Conservation (phyloP, 2,113 vertebrate genomes). For the Neogobius melanostomus region DNA sequence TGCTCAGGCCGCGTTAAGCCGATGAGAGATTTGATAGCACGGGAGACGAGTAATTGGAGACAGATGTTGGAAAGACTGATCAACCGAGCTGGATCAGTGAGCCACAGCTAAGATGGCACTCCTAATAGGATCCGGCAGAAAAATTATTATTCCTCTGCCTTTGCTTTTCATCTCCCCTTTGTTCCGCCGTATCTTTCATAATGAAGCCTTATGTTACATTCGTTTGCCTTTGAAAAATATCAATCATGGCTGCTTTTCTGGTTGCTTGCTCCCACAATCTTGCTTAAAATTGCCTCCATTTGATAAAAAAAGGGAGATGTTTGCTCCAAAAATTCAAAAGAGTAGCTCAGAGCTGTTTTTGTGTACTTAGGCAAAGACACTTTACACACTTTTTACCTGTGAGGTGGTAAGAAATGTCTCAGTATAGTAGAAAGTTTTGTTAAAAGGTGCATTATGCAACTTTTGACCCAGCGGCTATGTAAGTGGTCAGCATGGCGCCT, state of each 20-base stretch:
- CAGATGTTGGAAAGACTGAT: slow-evolving; percentile 78
- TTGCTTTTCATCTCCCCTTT: slow-evolving; percentile 52
- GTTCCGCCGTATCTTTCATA: slow-evolving; percentile 52
- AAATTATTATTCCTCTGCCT: slow-evolving; percentile 58
- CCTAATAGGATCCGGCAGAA: slow-evolving; percentile 73
- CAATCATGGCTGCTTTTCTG: slow-evolving; percentile 12
- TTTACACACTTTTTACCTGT: too few species aligned
- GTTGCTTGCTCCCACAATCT: slow-evolving; percentile 13
- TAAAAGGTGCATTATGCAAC: too few species aligned
- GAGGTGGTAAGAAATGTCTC: too few species aligned
- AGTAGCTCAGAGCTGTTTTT: too few species aligned
- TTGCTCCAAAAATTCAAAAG: too few species aligned
- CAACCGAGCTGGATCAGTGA: slow-evolving; percentile 74
- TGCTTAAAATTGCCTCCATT: neutral
- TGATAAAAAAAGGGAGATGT: neutral
- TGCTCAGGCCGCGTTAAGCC: slow-evolving; percentile 70
- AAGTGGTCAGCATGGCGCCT: too few species aligned
- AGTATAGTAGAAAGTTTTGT: too few species aligned
- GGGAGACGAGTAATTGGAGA: slow-evolving; percentile 77
- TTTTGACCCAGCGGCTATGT: too few species aligned
- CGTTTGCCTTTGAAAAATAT: slow-evolving; percentile 34
- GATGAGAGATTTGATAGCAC: slow-evolving; percentile 71
- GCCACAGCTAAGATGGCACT: slow-evolving; percentile 75
- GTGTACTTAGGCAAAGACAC: too few species aligned
- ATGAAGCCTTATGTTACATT: slow-evolving; percentile 51